Evolutionary conservation across 1,140 invertebrate species (phyloP), one percentile per base, ranked within the genome.

Genomic region (Oncopeltus fasciatus): DNA sequence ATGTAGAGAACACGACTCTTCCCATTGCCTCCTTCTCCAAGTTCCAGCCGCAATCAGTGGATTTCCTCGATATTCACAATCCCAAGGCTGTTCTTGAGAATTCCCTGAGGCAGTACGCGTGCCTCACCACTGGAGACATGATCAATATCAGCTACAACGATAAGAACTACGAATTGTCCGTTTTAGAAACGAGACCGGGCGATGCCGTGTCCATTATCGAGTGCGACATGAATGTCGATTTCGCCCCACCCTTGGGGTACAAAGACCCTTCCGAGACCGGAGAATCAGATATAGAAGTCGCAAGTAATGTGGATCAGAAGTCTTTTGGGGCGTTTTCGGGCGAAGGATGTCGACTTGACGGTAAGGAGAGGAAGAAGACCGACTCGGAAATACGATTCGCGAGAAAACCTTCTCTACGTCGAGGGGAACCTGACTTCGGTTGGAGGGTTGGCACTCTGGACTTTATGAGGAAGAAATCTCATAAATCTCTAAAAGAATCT

Each of bases 201-300:
- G 81, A 85, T 72, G 96, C 96, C 14, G 95, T 99, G 18, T 92
- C 16, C 28, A 57, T 57, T 28, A 59, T 99, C 68, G 97, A 99
- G 77, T 99, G 97, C 79, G 96, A 99, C 77, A 98, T 99, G 93
- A 98, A 99, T 77, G 95, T 97, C 1, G 95, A 98, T 70, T 98
- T 98, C 79, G 93, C 92, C 18, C 82, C 94, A 20, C 94, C 95
- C 1, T 86, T 96, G 24, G 95, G 92, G 1, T 98, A 97, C 71
- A 85, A 92, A 75, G 93, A 96, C 70, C 26, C 49, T 2, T 2
- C 16, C 2, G 28, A 46, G 0, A 16, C 11, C 12, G 21, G 28
- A 2, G 21, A 44, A 4, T 16, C 9, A 5, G 18, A 57, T 12
- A 27, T n/a, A 16, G 18, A 26, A 16, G 4, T 26, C 16, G 4